Percentiles rank a stretch among this genome's conserved stretches.
Conservation (phyloP, 2,888 invertebrate species). For the Meiosimyza decipiens region DNA sequence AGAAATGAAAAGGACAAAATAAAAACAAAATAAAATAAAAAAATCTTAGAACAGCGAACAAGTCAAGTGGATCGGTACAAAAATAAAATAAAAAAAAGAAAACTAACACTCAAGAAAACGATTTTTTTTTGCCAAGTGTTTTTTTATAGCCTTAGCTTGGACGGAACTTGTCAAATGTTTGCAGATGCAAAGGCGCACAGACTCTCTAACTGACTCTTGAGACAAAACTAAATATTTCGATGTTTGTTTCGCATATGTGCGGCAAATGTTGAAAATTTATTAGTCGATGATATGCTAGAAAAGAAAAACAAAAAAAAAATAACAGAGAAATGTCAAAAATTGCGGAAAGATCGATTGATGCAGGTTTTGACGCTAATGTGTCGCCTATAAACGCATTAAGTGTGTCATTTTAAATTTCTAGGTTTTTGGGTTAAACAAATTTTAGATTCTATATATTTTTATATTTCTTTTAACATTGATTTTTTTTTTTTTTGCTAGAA, state of each 20-base stretch:
- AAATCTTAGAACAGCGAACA: slow-evolving; percentile 9
- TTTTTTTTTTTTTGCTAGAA: neutral
- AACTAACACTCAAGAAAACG: slow-evolving; percentile 2
- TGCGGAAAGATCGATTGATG: slow-evolving; percentile 16
- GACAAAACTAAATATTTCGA: neutral
- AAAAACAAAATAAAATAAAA: neutral
- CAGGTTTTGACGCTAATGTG: slow-evolving; percentile 11
- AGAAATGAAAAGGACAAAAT: neutral
- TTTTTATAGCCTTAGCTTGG: neutral
- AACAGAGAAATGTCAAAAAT: neutral
- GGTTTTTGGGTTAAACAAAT: too few species aligned
- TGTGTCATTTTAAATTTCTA: neutral
- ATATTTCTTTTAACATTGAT: too few species aligned
- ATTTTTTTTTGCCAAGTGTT: neutral
- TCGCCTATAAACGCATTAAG: neutral
- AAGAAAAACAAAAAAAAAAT: neutral
- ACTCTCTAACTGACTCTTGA: neutral
- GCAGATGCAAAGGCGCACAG: neutral
- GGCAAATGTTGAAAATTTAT: slow-evolving; percentile 31
- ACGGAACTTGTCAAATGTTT: slow-evolving; percentile 17
- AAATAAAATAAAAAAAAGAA: neutral
- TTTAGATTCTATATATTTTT: too few species aligned
- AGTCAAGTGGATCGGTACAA: slow-evolving; percentile 30
- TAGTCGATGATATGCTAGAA: neutral
- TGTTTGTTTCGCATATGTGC: slow-evolving; percentile 24